Base-by-base conservation (phyloP, 2,888 invertebrate genomes). In the Noctuana brunneofusca region DNA sequence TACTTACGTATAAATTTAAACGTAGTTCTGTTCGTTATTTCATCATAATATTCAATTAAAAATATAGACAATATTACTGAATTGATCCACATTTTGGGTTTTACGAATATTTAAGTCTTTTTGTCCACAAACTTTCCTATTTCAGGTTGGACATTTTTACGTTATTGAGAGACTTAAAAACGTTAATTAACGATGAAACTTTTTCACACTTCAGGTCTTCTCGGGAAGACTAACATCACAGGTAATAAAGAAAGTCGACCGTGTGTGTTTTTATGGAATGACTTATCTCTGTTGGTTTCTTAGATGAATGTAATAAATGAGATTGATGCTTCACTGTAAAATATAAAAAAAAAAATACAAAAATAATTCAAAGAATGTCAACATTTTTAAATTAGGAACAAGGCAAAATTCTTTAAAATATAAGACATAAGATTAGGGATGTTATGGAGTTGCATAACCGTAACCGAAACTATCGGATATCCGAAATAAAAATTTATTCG, bases 181-280 rank as follows among this genome's bases (percentile, higher is more conserved):
- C 77, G 81, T 83, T 83, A 87, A 87, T 88, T 90, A 89, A 90
- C 87, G 86, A 87, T 89, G 87, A 88, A 87, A 78, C 86, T 90
- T 91, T 90, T 90, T 90, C 89, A 90, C 87, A 87, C 91, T 90
- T 87, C 92, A 92, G 92, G 92, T 92, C 92, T 92, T 92, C 92
- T 92, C 91, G 92, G 92, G 88, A 92, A 92, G 92, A 92, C 92
- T 82, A 92, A 91, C 87, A 89, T 92, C 82, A 90, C 92, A 92
- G 92, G 92, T 92, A 92, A 92, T 43, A 43, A 43, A 84, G 64
- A 68, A 75, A 72, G 75, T 75, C 75, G 73, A 76, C 74, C 75
- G 75, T 84, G 80, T 87, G 81, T 88, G 83, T 85, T 80, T 76
- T 76, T 72, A 81, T 83, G 84, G 89, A 87, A 87, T 89, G 87